Conservation (phyloP, 2,797 vertebrate species). For the Gobionotothen gibberifrons region DNA sequence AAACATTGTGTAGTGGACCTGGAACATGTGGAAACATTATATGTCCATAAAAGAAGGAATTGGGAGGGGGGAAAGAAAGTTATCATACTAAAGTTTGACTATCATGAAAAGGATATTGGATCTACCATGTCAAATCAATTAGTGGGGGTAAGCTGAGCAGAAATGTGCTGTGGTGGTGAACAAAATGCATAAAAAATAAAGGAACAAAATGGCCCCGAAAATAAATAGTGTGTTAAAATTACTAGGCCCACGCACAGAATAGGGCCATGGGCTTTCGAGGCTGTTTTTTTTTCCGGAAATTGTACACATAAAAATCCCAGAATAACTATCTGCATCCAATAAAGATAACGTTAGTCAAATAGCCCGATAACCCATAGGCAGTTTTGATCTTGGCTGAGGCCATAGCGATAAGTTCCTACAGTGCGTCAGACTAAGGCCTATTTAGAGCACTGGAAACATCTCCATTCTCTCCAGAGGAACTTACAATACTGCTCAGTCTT, state of each 20-base stretch:
- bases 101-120: constrained; percentile 88
- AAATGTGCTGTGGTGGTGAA: constrained; percentile 79
- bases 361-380: constrained; percentile 18
- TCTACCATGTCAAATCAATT: constrained; percentile 88
- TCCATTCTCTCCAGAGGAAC: constrained; percentile 19
- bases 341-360: constrained; percentile 47
- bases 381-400: constrained; percentile 28
- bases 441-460: constrained; percentile 26
- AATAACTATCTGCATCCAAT: constrained; percentile 34
- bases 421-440: constrained; percentile 8
- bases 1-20: constrained; percentile 54
- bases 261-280: constrained; percentile 55
- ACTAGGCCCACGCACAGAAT: constrained; percentile 49
- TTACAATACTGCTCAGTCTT: constrained; percentile 22
- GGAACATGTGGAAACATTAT: constrained; percentile 83
- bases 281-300: constrained; percentile 47
- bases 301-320: constrained; percentile 18
- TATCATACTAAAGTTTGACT: constrained; percentile 86
- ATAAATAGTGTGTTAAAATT: constrained; percentile 58
- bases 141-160: constrained; percentile 81
- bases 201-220: constrained; percentile 74
- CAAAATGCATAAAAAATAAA: constrained; percentile 79
- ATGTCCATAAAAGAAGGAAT: constrained; percentile 81
- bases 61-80: constrained; percentile 70
- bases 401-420: constrained; percentile 17